Evolutionary conservation across 2,113 vertebrate species (phyloP).

Genomic region (Tenebrosternarchus preto): DNA sequence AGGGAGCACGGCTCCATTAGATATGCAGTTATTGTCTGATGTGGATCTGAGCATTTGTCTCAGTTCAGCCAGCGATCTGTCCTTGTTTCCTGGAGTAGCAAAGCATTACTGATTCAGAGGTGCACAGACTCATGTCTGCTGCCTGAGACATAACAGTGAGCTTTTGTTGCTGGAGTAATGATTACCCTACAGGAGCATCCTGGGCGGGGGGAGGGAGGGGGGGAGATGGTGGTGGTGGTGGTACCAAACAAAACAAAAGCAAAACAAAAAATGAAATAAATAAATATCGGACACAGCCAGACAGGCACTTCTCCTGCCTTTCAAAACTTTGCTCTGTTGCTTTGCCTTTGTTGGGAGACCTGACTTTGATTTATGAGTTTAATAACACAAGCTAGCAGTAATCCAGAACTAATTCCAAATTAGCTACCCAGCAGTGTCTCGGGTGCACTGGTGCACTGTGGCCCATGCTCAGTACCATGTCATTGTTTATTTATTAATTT

Average conservation of each 20-base stretch:
- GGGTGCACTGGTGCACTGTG: conserved; percentile 53
- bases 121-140: background rate
- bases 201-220: no score
- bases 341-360: conserved; percentile 18
- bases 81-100: background rate
- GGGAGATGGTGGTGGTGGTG: no score
- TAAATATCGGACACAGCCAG: background rate
- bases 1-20: background rate
- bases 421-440: conserved; percentile 49
- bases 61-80: background rate
- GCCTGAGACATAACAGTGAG: background rate
- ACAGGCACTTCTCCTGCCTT: conserved; percentile 31
- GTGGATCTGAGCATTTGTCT: background rate
- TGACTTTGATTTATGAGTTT: conserved; percentile 68
- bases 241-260: no score
- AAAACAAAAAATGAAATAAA: conserved; percentile 37
- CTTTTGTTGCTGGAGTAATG: conserved; percentile 13
- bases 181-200: background rate
- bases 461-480: conserved; percentile 45
- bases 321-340: conserved; percentile 19
- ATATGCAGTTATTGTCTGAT: background rate
- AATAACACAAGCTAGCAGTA: conserved; percentile 65
- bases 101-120: background rate
- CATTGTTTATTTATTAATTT: conserved; percentile 49
- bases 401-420: conserved; percentile 72